Conservation (phyloP, 2,797 vertebrate species). For the Danio aesculapii region DNA sequence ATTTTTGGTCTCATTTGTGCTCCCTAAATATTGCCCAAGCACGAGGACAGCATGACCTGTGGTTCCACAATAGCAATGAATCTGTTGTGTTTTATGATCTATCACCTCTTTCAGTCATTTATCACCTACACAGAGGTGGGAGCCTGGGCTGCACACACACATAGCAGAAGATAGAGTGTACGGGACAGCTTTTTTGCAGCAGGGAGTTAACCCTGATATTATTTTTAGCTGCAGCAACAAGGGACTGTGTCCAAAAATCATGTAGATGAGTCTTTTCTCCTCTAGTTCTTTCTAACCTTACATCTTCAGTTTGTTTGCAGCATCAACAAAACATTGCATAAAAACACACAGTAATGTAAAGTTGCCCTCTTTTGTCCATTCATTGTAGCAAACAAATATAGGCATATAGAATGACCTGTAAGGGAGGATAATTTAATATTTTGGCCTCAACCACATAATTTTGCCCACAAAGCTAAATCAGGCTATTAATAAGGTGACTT, state of each 20-base stretch:
- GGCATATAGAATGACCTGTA: neutral
- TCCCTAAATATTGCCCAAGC: constrained; percentile 28
- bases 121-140: constrained; percentile 54
- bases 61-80: constrained; percentile 40
- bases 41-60: constrained; percentile 35
- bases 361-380: neutral
- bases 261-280: constrained; percentile 62
- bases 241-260: constrained; percentile 67
- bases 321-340: constrained; percentile 34
- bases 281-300: constrained; percentile 49
- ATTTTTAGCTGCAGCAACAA: constrained; percentile 76
- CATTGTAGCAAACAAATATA: neutral
- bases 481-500: constrained; percentile 51
- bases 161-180: constrained; percentile 60
- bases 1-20: constrained; percentile 24
- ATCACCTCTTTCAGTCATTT: constrained; percentile 56
- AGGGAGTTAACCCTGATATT: constrained; percentile 75
- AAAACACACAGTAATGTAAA: neutral
- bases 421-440: constrained; percentile 5
- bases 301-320: constrained; percentile 31
- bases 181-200: constrained; percentile 72
- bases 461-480: constrained; percentile 1
- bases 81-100: constrained; percentile 52
- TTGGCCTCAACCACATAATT: constrained; percentile 4
- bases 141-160: constrained; percentile 34